These are phyloP conservation scores for Ecliptopera silaceata DNA, from an alignment of 2,888 invertebrate species.

Conservation along the genomic window DNA sequence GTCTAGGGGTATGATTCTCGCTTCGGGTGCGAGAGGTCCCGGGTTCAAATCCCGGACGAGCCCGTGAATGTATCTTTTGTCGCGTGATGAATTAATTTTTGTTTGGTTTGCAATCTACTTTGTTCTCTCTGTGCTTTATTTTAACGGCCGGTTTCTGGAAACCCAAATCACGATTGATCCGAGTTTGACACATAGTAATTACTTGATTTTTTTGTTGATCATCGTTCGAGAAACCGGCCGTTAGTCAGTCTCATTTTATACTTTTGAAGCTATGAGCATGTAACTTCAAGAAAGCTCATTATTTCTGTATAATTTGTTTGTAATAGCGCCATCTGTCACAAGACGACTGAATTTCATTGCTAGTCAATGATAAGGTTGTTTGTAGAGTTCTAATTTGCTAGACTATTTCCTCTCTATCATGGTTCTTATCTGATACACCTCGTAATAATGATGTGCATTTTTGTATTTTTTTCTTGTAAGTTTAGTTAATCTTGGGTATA, in stretches of 20 bases:
- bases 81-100: conserved; percentile 34
- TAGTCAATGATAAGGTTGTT: conserved; percentile 15
- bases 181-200: too few species aligned
- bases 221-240: too few species aligned
- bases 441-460: background rate
- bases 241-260: background rate
- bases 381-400: conserved; percentile 16
- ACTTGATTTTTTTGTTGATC: too few species aligned
- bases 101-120: conserved; percentile 4
- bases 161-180: too few species aligned
- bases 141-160: too few species aligned
- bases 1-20: conserved; percentile 85
- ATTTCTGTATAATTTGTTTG: background rate
- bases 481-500: too few species aligned
- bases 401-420: background rate
- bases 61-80: conserved; percentile 46
- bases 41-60: conserved; percentile 85
- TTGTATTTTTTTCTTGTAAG: background rate
- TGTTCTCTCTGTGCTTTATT: background rate
- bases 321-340: conserved; percentile 30
- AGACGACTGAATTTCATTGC: background rate
- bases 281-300: background rate
- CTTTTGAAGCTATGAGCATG: background rate
- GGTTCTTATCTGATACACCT: conserved; percentile 32
- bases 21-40: conserved; percentile 85